phyloP scores from a whole-genome alignment of 2,113 vertebrate genomes.

The Cochlearius cochlearius region DNA sequence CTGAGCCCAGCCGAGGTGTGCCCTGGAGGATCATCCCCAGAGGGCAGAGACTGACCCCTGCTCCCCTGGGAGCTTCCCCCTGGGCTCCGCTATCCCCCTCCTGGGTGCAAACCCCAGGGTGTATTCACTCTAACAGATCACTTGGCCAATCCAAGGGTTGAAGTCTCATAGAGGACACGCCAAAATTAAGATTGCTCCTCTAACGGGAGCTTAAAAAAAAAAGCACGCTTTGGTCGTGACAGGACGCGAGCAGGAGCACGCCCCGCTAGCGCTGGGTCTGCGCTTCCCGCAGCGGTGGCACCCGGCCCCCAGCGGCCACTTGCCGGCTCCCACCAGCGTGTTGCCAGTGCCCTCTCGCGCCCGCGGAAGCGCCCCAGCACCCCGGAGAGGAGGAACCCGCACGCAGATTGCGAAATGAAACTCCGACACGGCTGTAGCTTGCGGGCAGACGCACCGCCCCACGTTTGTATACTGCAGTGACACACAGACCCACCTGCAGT shows the following conservation, averaged over 20 bases:
- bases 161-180: not conserved
- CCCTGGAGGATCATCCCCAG: rapidly evolving
- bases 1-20: rapidly evolving
- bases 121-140: not conserved
- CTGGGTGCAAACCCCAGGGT: not conserved
- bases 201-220: not conserved
- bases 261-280: not conserved
- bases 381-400: not conserved
- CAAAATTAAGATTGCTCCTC: not conserved
- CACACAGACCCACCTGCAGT: not conserved
- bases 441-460: not conserved
- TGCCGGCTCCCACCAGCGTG: rapidly evolving
- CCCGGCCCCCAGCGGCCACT: not conserved
- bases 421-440: not conserved
- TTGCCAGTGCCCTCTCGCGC: not conserved
- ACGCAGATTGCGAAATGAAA: not conserved
- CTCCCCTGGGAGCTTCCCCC: not conserved
- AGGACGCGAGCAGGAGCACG: not conserved
- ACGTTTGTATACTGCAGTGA: not conserved
- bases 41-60: rapidly evolving
- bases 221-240: rapidly evolving
- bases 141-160: not conserved
- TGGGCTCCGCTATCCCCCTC: not conserved
- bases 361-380: rapidly evolving
- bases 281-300: rapidly evolving